Evolutionary conservation across 1,140 invertebrate genomes (phyloP).

Genomic region (Samia ricini): DNA sequence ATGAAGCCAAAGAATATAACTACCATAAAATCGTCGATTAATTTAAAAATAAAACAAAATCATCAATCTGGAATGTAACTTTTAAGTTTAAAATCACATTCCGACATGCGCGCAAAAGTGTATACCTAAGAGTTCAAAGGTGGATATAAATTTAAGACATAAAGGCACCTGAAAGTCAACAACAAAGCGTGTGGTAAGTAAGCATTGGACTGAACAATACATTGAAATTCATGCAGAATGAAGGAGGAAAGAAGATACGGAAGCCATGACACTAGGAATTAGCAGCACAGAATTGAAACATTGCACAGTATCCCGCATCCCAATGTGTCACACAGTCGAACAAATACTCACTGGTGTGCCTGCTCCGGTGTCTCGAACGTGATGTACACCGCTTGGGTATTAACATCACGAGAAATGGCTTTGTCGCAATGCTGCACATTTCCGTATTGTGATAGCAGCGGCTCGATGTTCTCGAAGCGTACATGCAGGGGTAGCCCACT

Average conservation of each 20-base stretch:
- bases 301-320: neutral
- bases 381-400: slow-evolving; percentile 88
- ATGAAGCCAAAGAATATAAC: no score
- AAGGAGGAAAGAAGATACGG: slow-evolving; percentile 8
- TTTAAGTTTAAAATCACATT: no score
- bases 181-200: slow-evolving; percentile 1
- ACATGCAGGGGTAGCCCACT: slow-evolving; percentile 90
- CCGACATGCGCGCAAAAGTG: no score
- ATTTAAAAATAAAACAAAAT: no score
- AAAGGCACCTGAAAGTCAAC: slow-evolving; percentile 1
- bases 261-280: slow-evolving; percentile 6
- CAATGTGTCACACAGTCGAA: neutral
- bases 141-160: no score
- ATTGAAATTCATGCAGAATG: slow-evolving; percentile 2
- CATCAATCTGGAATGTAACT: no score
- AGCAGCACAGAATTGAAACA: neutral
- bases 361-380: slow-evolving; percentile 92
- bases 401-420: slow-evolving; percentile 86
- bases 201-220: no score
- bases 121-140: no score
- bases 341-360: slow-evolving; percentile 90
- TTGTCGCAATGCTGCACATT: slow-evolving; percentile 91
- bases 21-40: no score
- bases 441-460: slow-evolving; percentile 88
- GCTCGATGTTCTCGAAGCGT: slow-evolving; percentile 91